Evolutionary conservation across 2,888 invertebrate species (phyloP), one percentile per base, ranked within the genome.

Genomic region (Prenolepis imparis): DNA sequence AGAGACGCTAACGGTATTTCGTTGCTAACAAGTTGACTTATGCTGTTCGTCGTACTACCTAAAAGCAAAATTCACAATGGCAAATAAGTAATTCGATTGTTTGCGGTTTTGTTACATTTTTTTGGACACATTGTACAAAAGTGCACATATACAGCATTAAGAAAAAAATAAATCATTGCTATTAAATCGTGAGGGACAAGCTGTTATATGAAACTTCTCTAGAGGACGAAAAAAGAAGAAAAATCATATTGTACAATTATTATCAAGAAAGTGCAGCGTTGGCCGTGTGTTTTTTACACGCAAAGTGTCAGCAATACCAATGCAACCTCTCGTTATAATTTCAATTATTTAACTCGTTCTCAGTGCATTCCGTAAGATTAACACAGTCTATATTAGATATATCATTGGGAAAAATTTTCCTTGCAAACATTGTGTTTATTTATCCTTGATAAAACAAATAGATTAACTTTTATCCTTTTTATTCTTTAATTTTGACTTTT

Each of bases 41-140:
- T 95, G 93, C 96, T 96, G 94, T 96, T 96, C 89, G 96, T 96
- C 93, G 96, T 96, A 91, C 95, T 96, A 95, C 96, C 96, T 96
- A 95, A 74, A 95, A 95, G 88, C 87, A 91, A 91, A 92, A 92
- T 70, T 70, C 4, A 5, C 48, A 41, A 41, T 55, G 41, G 11
- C 28, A 75, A 41, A 59, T 81, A 41, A 81, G 39, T 24, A 24
- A 15, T 8, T 59, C 3, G 18, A n/a, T 28, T n/a, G 8, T 66
- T 44, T 32, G 11, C 4, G 24, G 1, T 21, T 28, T 36, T 74
- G 52, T 83, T 80, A 18, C 6, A 36, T 2, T 28, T 28, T 28
- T 28, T 28, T 48, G 15, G 39, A 57, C 63, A 41, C 77, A 11
- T 75, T 70, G 44, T 83, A 44, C 73, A 87, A 52, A 84, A 63